phyloP scores from a whole-genome alignment of 2,888 invertebrate genomes.

The Luperina nickerlii region DNA sequence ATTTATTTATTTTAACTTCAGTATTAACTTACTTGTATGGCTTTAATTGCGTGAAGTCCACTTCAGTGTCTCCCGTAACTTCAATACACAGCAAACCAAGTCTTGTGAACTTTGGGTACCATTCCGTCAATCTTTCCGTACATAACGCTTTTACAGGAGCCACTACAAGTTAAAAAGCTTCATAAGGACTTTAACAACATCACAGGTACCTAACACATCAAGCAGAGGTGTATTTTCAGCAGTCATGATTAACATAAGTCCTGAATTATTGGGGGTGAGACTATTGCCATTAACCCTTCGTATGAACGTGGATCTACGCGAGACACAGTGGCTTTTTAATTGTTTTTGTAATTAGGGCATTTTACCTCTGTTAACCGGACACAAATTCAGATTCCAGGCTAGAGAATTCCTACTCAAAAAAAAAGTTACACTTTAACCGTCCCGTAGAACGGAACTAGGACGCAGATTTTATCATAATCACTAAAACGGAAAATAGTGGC shows the following conservation, averaged over 20 bases:
- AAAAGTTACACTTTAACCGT: too few species aligned
- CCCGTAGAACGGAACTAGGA: too few species aligned
- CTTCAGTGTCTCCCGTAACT: constrained; percentile 94
- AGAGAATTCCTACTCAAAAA: too few species aligned
- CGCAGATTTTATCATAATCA: too few species aligned
- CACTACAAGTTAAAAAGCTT: constrained; percentile 85
- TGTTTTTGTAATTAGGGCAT: too few species aligned
- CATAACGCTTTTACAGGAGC: constrained; percentile 95
- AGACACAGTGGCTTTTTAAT: too few species aligned
- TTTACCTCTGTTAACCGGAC: too few species aligned
- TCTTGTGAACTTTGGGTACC: constrained; percentile 92
- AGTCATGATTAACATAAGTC: neutral
- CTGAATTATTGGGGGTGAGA: neutral
- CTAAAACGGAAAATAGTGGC: too few species aligned
- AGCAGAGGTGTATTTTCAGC: neutral
- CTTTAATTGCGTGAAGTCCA: constrained; percentile 89
- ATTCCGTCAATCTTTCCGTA: constrained; percentile 93
- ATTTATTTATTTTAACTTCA: neutral
- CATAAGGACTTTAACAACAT: neutral
- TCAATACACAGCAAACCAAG: constrained; percentile 92
- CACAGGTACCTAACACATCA: neutral
- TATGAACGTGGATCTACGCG: too few species aligned
- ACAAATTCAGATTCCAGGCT: too few species aligned
- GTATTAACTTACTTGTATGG: constrained; percentile 79
- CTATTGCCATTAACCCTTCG: neutral